Evolutionary conservation across 1,140 invertebrate genomes (phyloP).

Genomic region (Aphis craccivora): DNA sequence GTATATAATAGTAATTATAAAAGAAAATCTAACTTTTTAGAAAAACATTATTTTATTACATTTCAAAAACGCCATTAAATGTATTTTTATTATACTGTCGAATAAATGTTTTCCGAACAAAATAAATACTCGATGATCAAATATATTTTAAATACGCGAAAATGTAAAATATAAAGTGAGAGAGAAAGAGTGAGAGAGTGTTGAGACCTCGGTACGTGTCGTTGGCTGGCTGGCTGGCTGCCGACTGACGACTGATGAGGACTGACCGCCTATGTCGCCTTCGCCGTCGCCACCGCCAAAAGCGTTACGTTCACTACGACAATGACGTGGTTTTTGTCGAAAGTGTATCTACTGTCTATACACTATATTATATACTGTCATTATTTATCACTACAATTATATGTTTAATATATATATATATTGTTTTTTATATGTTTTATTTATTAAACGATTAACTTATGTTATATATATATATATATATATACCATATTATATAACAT

Average conservation of each 20-base stretch:
- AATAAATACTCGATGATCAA: neutral
- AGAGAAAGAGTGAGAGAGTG: neutral
- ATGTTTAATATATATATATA: neutral
- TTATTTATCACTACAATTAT: slow-evolving; percentile 2
- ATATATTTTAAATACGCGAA: neutral
- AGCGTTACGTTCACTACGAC: slow-evolving; percentile 30
- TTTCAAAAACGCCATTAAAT: neutral
- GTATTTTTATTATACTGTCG: no score
- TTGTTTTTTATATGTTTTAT: neutral
- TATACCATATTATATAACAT: neutral
- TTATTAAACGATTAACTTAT: neutral
- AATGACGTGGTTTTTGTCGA: neutral
- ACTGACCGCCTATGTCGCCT: slow-evolving; percentile 44
- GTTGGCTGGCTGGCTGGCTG: slow-evolving; percentile 30
- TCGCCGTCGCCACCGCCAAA: slow-evolving; percentile 37
- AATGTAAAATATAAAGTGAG: neutral
- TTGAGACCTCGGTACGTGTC: neutral
- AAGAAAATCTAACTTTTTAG: neutral
- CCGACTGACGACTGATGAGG: slow-evolving; percentile 50
- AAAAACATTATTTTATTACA: neutral
- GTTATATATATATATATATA: neutral
- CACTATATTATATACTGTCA: neutral
- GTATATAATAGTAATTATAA: neutral
- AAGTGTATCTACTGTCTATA: slow-evolving; percentile 12
- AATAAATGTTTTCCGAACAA: neutral